Evolutionary conservation across 2,113 vertebrate species (phyloP).

Genomic region (Centrocercus urophasianus): DNA sequence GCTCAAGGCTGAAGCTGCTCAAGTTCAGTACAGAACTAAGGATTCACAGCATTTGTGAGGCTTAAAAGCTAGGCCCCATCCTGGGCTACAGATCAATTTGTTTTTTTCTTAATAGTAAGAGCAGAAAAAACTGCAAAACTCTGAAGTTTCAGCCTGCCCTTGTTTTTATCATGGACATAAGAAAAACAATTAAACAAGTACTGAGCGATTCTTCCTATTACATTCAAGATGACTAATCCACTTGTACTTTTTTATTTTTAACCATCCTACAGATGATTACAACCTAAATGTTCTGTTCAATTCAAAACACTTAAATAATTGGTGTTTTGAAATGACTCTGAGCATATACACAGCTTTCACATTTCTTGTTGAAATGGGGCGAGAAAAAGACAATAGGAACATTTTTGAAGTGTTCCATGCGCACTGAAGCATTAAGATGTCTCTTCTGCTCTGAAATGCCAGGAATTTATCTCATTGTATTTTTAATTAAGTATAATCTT

Average conservation of each 20-base stretch:
- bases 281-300: neutral
- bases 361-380: neutral
- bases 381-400: neutral
- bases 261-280: neutral
- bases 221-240: neutral
- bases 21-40: neutral
- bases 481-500: neutral
- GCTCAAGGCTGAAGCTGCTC: neutral
- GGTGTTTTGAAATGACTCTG: neutral
- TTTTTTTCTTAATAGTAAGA: neutral
- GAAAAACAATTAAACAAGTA: conserved; percentile 5
- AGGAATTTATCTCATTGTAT: neutral
- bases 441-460: neutral
- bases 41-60: neutral
- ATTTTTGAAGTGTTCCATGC: neutral
- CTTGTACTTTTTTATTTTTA: neutral
- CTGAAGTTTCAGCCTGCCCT: neutral
- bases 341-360: neutral
- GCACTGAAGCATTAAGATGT: neutral
- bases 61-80: neutral
- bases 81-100: neutral
- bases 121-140: neutral
- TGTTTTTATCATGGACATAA: neutral
- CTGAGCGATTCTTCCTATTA: neutral
- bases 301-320: neutral